Conservation (phyloP, 2,888 invertebrate species). For the Lapara coniferarum region DNA sequence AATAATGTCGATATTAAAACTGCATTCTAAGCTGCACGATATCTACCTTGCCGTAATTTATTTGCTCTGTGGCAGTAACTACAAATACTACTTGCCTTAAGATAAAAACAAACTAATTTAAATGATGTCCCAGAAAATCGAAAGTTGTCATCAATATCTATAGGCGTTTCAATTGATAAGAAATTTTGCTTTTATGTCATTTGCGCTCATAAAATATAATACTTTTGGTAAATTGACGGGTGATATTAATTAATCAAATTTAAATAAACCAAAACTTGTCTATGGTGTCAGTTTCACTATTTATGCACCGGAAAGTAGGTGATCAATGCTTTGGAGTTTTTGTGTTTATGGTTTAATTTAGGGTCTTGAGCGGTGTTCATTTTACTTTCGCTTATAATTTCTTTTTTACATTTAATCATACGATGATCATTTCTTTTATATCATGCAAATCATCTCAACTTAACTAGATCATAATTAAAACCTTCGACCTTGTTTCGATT, state of each 20-base stretch:
- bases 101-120: constrained; percentile 28
- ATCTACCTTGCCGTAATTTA: too few relatives aligned
- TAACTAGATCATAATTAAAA: too few relatives aligned
- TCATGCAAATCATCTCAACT: too few relatives aligned
- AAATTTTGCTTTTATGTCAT: constrained; percentile 41
- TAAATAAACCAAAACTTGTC: neutral
- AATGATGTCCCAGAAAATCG: constrained; percentile 48
- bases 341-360: neutral
- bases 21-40: neutral
- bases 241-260: neutral
- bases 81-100: neutral
- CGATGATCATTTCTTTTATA: neutral
- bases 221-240: constrained; percentile 1
- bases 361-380: neutral
- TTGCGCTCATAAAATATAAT: constrained; percentile 1
- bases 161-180: constrained; percentile 38
- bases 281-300: constrained; percentile 1
- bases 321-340: neutral
- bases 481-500: too few relatives aligned
- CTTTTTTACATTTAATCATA: neutral
- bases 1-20: too few relatives aligned
- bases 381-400: neutral
- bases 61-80: too few relatives aligned
- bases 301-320: neutral
- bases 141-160: constrained; percentile 37